phyloP scores from a whole-genome alignment of 2,113 vertebrate species.

The Centrocercus urophasianus region DNA sequence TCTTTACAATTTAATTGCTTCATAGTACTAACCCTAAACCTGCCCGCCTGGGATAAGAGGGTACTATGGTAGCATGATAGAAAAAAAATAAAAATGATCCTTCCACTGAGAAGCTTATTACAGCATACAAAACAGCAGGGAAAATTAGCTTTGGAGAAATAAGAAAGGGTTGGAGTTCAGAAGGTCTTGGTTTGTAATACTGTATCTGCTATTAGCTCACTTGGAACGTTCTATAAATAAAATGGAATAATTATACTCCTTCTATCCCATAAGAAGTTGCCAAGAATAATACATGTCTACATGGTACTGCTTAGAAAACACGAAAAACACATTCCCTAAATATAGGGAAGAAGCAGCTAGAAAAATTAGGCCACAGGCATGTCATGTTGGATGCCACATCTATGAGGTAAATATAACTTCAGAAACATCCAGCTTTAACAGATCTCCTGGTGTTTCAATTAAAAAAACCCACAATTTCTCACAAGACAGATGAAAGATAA shows the following conservation, averaged over 20 bases:
- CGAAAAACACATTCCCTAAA: neutral
- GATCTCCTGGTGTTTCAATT: conserved; percentile 1
- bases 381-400: neutral
- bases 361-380: neutral
- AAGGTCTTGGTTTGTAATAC: neutral
- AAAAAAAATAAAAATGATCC: neutral
- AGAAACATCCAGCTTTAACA: neutral
- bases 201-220: neutral
- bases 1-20: neutral
- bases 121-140: neutral
- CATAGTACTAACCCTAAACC: neutral
- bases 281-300: neutral
- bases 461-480: neutral
- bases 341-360: neutral
- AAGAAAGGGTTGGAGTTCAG: neutral
- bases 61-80: neutral
- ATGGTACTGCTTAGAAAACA: neutral
- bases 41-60: neutral
- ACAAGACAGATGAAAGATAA: neutral
- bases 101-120: neutral
- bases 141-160: neutral
- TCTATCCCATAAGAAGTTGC: neutral
- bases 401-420: neutral
- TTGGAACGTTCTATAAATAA: neutral
- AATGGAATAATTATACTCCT: neutral